Conservation (phyloP, 2,888 invertebrate species). For the Endomychus coccineus region DNA sequence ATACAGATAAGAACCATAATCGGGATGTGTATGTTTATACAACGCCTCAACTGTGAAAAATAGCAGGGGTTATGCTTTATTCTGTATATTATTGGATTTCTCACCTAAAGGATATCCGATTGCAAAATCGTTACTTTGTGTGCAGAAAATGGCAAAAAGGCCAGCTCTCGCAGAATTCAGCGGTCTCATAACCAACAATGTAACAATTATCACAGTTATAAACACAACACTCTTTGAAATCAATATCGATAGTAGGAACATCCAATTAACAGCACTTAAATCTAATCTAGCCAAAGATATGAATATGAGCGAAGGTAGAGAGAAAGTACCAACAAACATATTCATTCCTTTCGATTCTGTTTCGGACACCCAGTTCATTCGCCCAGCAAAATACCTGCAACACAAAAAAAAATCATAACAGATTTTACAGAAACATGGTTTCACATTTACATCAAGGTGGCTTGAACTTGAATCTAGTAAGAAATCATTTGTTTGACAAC, state of each 20-base stretch:
- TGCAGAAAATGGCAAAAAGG: conserved; percentile 88
- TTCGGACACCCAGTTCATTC: conserved; percentile 72
- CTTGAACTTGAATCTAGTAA: conserved; percentile 5
- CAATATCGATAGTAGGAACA: conserved; percentile 77
- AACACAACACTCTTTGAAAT: conserved; percentile 83
- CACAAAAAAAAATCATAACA: too few species aligned
- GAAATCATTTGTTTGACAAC: too few species aligned
- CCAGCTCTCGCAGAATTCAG: conserved; percentile 79
- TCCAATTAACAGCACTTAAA: conserved; percentile 82
- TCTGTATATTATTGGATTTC: conserved; percentile 28
- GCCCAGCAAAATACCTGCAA: conserved; percentile 74
- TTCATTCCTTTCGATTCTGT: conserved; percentile 84
- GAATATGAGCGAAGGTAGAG: conserved; percentile 87
- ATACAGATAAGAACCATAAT: conserved; percentile 85
- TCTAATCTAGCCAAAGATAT: conserved; percentile 79
- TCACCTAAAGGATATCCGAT: conserved; percentile 91
- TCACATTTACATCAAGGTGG: too few species aligned
- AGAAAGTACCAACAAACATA: conserved; percentile 89
- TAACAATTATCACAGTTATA: conserved; percentile 66
- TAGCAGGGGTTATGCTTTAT: conserved; percentile 1
- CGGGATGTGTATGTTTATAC: conserved; percentile 78
- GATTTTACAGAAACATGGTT: too few species aligned
- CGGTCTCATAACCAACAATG: conserved; percentile 72
- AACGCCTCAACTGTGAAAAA: conserved; percentile 67
- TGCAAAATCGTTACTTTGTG: conserved; percentile 97